Percentiles rank a stretch among this genome's conserved stretches.
These are phyloP conservation scores for Ammospiza caudacuta DNA, from an alignment of 2,113 vertebrate species.

Conservation along the genomic window DNA sequence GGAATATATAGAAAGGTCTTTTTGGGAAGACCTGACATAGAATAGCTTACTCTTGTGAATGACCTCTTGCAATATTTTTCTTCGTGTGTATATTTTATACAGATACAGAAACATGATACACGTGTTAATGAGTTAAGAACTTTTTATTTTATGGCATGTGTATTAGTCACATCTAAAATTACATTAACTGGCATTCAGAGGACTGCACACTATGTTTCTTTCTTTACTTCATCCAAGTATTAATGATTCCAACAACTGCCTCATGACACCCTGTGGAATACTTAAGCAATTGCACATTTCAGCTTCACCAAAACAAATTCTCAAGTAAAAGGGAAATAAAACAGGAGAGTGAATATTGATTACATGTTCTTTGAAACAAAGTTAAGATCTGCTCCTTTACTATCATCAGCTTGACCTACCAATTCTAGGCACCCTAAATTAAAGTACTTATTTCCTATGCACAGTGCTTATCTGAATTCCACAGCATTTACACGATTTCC, in stretches of 20 bases:
- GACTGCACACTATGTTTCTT: constrained; percentile 27
- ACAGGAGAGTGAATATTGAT: constrained; percentile 44
- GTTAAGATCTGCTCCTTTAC: constrained; percentile 43
- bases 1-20: background rate
- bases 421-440: constrained; percentile 53
- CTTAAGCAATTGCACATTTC: constrained; percentile 59
- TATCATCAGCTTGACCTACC: constrained; percentile 53
- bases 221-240: constrained; percentile 12
- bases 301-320: background rate
- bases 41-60: constrained; percentile 24
- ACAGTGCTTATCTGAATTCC: constrained; percentile 71
- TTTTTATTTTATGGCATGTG: constrained; percentile 53
- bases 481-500: constrained; percentile 73
- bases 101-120: constrained; percentile 55
- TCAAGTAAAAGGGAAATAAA: constrained; percentile 14
- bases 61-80: constrained; percentile 40
- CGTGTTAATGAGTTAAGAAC: constrained; percentile 65
- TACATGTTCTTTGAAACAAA: constrained; percentile 37
- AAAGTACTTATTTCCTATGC: constrained; percentile 60
- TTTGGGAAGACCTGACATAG: constrained; percentile 26
- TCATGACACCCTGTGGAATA: constrained; percentile 86
- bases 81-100: constrained; percentile 7
- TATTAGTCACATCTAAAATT: constrained; percentile 60
- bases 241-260: constrained; percentile 64
- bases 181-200: constrained; percentile 41